phyloP scores from a whole-genome alignment of 2,113 vertebrate species.

The Urocynchramus pylzowi region DNA sequence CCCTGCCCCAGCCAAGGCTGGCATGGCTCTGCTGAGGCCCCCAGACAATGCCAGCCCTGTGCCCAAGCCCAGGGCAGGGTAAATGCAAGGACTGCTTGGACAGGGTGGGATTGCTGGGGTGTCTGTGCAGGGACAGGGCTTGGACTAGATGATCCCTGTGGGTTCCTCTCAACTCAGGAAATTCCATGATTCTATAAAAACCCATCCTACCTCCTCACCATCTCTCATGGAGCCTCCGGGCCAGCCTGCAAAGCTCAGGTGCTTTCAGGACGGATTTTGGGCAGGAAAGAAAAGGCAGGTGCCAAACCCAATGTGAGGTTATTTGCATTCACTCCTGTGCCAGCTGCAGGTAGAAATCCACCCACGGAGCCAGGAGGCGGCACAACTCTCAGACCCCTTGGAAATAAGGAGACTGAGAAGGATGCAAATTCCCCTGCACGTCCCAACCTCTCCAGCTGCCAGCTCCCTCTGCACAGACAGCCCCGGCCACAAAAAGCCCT shows the following conservation, averaged over 20 bases:
- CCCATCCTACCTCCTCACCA: neutral
- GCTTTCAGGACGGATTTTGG: neutral
- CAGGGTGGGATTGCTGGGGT: neutral
- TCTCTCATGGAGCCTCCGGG: rapidly evolving
- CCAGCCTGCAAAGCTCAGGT: neutral
- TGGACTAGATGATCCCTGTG: rapidly evolving
- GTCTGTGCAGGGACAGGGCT: neutral
- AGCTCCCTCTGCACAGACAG: neutral
- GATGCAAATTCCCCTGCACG: neutral
- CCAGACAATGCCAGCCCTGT: conserved; percentile 7
- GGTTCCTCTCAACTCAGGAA: neutral
- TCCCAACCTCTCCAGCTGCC: neutral
- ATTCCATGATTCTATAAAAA: neutral
- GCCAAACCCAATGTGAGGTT: neutral
- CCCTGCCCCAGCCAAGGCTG: neutral
- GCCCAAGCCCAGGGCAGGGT: neutral
- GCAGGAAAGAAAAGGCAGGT: neutral
- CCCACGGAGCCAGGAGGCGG: neutral
- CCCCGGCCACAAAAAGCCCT: neutral
- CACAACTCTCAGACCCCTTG: neutral
- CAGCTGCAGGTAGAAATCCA: neutral
- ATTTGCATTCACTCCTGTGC: neutral
- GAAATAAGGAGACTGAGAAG: neutral
- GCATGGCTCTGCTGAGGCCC: neutral
- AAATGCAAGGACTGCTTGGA: neutral